Base-by-base conservation (phyloP, 2,113 vertebrate species). In the Sylvietta virens region DNA sequence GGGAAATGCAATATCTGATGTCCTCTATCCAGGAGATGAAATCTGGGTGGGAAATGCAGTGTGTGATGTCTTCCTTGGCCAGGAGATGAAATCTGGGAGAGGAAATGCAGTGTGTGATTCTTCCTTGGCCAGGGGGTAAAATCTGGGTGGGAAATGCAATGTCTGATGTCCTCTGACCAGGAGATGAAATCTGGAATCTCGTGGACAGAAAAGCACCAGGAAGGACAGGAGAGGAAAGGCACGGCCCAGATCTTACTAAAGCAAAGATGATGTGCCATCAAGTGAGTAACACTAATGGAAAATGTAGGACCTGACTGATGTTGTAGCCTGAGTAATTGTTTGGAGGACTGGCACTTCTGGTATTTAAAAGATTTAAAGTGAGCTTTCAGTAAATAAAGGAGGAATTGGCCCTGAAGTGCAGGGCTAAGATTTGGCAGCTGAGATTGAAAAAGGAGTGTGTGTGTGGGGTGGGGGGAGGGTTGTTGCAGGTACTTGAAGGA, bases 381-480 rank as follows among this genome's bases (percentile, higher is more conserved):
- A 73, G 82, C 85, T 94, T 92, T 78, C 82, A 93, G 94, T 92
- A 95, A 95, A 90, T 94, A 95, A 94, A 96, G 77, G 85, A 80
- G 81, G 78, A 93, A 94, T 86, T 90, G 85, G 51, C 69, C 57
- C 90, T 83, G 90, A 83, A 92, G 44, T 88, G 86, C 81, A 90
- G 64, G 82, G 82, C 90, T 65, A 24, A 86, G 71, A 30, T 88
- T 65, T 90, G 70, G 62, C 84, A 93, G 79, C 87, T 35, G 45
- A 62, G 71, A 62, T 58, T 67, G 71, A 33, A 82, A 77, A 9
- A 14, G 1, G 7, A 8, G 4, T 6, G 33, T 31, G 22, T 4
- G 31, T 6, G 27, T 5, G 3, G 2, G 8, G 3, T 6, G 2
- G 2, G 5, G 13, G 2, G 5, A 12, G 2, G 6, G 13, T 42